These are phyloP conservation scores for Tapirus terrestris DNA, from an alignment of 2,113 vertebrate genomes.

Conservation along the genomic window DNA sequence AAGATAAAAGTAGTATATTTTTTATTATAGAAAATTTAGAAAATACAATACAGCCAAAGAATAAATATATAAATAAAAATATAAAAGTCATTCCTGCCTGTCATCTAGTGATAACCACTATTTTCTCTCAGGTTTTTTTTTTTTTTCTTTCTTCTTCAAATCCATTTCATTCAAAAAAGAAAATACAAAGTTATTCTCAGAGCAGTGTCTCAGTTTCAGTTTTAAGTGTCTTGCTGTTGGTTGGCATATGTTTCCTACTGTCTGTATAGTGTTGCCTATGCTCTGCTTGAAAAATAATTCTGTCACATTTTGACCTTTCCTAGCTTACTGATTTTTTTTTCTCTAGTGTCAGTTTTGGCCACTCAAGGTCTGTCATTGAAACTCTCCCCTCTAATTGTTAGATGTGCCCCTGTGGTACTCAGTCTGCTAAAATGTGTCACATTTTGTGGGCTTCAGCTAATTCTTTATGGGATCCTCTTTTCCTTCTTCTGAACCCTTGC, in stretches of 20 bases:
- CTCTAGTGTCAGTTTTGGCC: not conserved
- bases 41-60: not conserved
- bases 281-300: not conserved
- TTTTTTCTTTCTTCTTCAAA: not conserved
- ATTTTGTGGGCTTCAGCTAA: not conserved
- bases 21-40: conserved; percentile 25
- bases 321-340: not conserved
- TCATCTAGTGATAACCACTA: not conserved
- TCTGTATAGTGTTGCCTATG: not conserved
- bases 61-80: not conserved
- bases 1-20: not conserved
- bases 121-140: not conserved
- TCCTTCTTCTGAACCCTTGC: not conserved
- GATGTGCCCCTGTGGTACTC: accelerated
- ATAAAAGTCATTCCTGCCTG: not conserved
- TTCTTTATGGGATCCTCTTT: not conserved
- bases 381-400: not conserved
- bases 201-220: not conserved
- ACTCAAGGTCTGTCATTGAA: not conserved
- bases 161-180: not conserved
- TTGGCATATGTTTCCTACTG: not conserved
- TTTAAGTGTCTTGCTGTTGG: not conserved
- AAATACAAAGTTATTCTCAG: not conserved
- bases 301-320: not conserved
- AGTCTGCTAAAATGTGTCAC: not conserved